A percentile compares a stretch with the other conserved stretches of the same genome.
Evolutionary conservation across 2,113 vertebrate genomes (phyloP).

Genomic region (Turdus rufiventris): DNA sequence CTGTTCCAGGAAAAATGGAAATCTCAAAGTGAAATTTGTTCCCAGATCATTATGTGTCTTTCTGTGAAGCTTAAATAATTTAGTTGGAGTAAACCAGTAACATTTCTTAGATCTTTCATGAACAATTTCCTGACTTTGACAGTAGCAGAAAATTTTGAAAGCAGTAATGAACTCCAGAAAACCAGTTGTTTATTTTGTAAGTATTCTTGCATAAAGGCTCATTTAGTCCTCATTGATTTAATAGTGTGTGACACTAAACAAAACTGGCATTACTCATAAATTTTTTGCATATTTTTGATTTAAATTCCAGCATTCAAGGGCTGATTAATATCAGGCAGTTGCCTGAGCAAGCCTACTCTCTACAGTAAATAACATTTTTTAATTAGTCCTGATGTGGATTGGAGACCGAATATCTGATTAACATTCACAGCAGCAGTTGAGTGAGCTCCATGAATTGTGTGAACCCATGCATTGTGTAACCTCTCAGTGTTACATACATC

Average conservation of each 20-base stretch:
- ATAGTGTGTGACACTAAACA: neutral
- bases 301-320: neutral
- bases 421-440: neutral
- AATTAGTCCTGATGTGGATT: neutral
- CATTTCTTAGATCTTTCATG: neutral
- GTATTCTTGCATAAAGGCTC: neutral
- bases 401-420: neutral
- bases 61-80: neutral
- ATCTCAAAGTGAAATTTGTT: neutral
- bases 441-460: neutral
- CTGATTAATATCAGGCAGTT: slow-evolving; percentile 17
- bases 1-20: neutral
- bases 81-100: neutral
- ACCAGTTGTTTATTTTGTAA: neutral
- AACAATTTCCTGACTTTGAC: neutral
- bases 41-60: neutral
- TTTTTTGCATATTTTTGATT: neutral
- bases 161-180: neutral
- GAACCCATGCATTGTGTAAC: neutral
- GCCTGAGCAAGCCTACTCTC: neutral
- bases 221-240: neutral
- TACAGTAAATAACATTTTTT: slow-evolving; percentile 8
- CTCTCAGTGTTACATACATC: neutral
- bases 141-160: neutral
- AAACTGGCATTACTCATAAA: neutral